These are phyloP conservation scores for Lonchura striata DNA, from an alignment of 2,113 vertebrate species.

Conservation along the genomic window DNA sequence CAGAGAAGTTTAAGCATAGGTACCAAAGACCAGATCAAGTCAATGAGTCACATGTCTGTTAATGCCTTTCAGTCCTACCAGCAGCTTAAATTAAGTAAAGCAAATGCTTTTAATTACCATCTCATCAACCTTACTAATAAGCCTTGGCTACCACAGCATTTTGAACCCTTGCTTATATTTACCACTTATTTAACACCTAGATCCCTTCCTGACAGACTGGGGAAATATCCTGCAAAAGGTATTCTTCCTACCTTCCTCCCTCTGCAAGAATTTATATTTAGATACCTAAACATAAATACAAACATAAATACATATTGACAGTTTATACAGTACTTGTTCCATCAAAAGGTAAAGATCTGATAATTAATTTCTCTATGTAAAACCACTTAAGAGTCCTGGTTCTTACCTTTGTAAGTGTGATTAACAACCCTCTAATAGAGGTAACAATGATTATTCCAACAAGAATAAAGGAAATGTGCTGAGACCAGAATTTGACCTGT, in stretches of 20 bases:
- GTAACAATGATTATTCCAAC: conserved; percentile 99
- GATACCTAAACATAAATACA: not conserved
- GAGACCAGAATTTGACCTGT: conserved; percentile 99
- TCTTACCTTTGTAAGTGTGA: conserved; percentile 96
- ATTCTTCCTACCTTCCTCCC: not conserved
- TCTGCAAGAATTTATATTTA: not conserved
- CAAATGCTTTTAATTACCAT: not conserved
- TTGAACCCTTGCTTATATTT: not conserved
- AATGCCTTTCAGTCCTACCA: not conserved
- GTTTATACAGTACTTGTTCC: not conserved
- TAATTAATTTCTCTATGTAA: not conserved
- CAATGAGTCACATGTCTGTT: not conserved
- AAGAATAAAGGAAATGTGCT: conserved; percentile 98
- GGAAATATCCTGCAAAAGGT: not conserved
- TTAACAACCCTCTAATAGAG: conserved; percentile 93
- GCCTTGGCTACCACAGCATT: not conserved
- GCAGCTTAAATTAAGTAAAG: not conserved
- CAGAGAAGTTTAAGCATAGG: not conserved
- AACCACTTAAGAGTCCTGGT: not conserved
- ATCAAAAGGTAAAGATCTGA: not conserved
- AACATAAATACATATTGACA: not conserved
- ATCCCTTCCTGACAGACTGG: not conserved
- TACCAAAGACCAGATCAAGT: not conserved
- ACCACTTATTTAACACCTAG: not conserved
- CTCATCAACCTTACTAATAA: not conserved